Percentiles rank a stretch among this genome's conserved stretches.
Conservation (phyloP, 2,113 vertebrate genomes). For the Litocranius walleri region DNA sequence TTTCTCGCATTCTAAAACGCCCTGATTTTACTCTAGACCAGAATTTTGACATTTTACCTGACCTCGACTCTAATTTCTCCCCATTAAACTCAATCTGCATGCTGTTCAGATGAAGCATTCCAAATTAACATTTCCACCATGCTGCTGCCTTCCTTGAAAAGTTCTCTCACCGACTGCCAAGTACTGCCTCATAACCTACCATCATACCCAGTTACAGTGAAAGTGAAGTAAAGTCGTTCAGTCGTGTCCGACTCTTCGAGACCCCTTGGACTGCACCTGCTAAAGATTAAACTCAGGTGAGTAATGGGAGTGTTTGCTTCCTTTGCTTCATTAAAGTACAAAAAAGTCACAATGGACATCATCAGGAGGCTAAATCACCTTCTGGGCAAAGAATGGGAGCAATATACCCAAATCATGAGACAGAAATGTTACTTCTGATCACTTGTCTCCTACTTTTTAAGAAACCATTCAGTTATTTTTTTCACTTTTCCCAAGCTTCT, state of each 20-base stretch:
- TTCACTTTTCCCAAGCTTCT: not conserved
- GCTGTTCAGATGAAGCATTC: not conserved
- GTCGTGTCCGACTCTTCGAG: no score
- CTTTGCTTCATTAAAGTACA: not conserved
- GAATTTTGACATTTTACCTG: not conserved
- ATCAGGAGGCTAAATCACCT: not conserved
- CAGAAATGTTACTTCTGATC: not conserved
- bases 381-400: not conserved
- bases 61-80: not conserved
- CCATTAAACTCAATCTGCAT: not conserved
- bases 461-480: not conserved
- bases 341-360: not conserved
- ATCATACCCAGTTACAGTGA: not conserved
- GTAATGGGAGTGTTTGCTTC: not conserved
- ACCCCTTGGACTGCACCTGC: not conserved
- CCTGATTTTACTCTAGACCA: not conserved
- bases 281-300: not conserved
- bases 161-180: not conserved
- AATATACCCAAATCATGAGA: not conserved
- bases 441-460: not conserved
- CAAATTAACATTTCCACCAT: not conserved
- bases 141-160: not conserved
- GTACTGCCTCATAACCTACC: not conserved
- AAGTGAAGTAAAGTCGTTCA: no score
- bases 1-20: not conserved